Conservation (phyloP, 2,113 vertebrate genomes). For the Carassius carassius region DNA sequence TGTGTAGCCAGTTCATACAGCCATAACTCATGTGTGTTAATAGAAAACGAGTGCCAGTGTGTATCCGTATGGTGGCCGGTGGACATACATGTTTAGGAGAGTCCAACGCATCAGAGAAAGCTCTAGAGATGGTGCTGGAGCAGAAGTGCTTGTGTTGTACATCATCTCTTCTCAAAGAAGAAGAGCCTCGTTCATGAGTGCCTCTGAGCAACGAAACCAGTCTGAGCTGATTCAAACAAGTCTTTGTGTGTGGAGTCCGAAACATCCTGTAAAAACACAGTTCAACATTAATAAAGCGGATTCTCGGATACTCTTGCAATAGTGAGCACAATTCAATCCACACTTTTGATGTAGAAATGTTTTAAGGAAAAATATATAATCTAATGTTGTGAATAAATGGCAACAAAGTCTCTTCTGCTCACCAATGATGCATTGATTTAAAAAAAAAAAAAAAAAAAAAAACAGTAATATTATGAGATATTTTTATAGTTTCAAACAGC, state of each 20-base stretch:
- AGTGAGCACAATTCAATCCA: no score
- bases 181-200: not conserved
- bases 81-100: not conserved
- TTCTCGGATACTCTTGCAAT: no score
- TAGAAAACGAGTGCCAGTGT: not conserved
- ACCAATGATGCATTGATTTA: no score
- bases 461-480: no score
- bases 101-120: not conserved
- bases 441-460: no score
- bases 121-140: not conserved
- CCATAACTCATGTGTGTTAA: not conserved
- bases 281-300: not conserved
- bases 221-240: constrained; percentile 51
- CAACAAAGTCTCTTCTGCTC: no score
- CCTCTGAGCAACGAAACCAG: constrained; percentile 53
- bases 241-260: constrained; percentile 56
- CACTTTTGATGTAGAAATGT: no score
- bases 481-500: no score
- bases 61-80: not conserved
- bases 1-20: not conserved
- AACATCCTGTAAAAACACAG: constrained; percentile 68
- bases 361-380: no score
- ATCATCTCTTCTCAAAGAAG: not conserved
- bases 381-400: no score
- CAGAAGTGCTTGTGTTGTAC: no score